Base-by-base conservation (phyloP, 2,113 vertebrate genomes). In the Zosterops pallidus region DNA sequence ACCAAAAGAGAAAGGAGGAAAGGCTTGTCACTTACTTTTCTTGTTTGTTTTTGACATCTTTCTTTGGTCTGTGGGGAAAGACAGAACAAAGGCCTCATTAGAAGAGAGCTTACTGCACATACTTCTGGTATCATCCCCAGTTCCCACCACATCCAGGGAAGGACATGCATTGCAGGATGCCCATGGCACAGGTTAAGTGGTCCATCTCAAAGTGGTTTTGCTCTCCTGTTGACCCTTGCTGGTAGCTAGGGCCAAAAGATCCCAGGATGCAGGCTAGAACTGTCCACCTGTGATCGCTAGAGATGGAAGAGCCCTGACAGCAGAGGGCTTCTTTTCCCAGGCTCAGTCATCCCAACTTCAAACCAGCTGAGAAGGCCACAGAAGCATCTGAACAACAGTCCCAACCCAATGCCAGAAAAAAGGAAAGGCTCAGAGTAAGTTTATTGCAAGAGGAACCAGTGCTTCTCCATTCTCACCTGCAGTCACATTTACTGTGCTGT, bases 401-500 rank as follows among this genome's bases (percentile, higher is more conserved):
- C 80, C 94, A 92, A 94, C 85, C 69, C 94, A 91, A 52, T 1
- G 18, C 20, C 88, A 95, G 84, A 71, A 87, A 67, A 94, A 87
- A 83, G 10, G 19, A 85, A 91, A 91, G 80, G 81, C 77, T 93
- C 74, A 62, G 60, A 83, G 1, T 31, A 68, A 80, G 42, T 75
- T 80, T 67, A 89, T 69, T 92, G 89, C 77, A 95, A 94, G 76
- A 86, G 50, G 82, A 95, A 91, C 55, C 76, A 87, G 26, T 60
- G 70, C 80, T 97, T 78, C 60, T 89, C 56, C 47, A 41, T 57
- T 97, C 98, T 99, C 98, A 99, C 99, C 99, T 99, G 99, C 99
- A 99, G 97, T 99, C 98, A 98, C 99, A 99, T 97, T 98, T 98
- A 97, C 96, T 98, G 97, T 99, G 99, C 97, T 99, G 99, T 97